Conservation (phyloP, 1,140 invertebrate species). For the Halesus radiatus region DNA sequence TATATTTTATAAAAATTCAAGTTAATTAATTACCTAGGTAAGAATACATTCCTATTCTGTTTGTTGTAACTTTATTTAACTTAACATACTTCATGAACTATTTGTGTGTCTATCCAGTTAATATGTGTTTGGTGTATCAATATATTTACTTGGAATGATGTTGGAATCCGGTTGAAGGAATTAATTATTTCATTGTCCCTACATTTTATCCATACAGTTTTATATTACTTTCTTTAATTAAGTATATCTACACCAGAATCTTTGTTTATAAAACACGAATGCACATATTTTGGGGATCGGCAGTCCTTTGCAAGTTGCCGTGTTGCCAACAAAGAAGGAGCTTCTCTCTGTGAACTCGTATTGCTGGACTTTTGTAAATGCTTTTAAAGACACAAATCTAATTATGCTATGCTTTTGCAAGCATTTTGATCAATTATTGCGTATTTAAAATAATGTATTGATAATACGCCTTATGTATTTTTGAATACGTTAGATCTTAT, state of each 20-base stretch:
- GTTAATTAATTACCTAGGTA: slow-evolving; percentile 31
- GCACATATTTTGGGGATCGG: slow-evolving; percentile 27
- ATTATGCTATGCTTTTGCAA: slow-evolving; percentile 38
- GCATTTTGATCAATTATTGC: slow-evolving; percentile 39
- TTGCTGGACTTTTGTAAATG: slow-evolving; percentile 18
- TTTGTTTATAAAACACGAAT: slow-evolving; percentile 3
- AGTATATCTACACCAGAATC: background rate
- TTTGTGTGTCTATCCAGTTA: background rate
- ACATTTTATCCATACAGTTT: background rate
- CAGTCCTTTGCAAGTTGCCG: background rate
- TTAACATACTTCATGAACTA: background rate
- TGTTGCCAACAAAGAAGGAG: background rate
- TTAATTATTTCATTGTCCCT: background rate
- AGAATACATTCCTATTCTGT: slow-evolving; percentile 53
- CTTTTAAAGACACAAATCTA: slow-evolving; percentile 31
- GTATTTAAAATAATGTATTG: background rate
- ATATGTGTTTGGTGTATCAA: slow-evolving; percentile 16
- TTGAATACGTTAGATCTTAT: slow-evolving; percentile 16
- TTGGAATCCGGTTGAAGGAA: background rate
- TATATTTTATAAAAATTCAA: slow-evolving; percentile 55
- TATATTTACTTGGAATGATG: slow-evolving; percentile 9
- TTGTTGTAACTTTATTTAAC: slow-evolving; percentile 49
- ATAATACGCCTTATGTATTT: slow-evolving; percentile 16
- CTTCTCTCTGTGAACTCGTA: background rate
- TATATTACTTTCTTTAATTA: background rate